Percentiles rank a stretch among this genome's conserved stretches.
phyloP scores from a whole-genome alignment of 2,888 invertebrate species.

The Agelastica alni region DNA sequence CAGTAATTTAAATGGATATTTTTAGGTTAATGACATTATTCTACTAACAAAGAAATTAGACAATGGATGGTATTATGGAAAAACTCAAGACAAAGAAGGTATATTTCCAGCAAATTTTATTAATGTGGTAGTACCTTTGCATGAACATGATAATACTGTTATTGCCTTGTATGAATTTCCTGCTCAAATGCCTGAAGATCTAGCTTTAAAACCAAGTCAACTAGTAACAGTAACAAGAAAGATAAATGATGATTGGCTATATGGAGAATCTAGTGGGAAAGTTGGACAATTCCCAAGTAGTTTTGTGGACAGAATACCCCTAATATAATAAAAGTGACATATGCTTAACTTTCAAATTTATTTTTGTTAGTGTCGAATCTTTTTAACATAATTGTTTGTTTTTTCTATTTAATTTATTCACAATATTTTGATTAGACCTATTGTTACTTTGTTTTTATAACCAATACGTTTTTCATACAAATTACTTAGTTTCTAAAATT shows the following conservation, averaged over 20 bases:
- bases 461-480: too few species aligned
- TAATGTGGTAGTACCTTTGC: conserved; percentile 73
- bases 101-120: conserved; percentile 84
- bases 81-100: conserved; percentile 67
- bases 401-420: too few species aligned
- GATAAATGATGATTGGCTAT: conserved; percentile 79
- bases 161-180: conserved; percentile 76
- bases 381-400: too few species aligned
- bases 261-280: conserved; percentile 69
- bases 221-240: conserved; percentile 67
- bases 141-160: conserved; percentile 57
- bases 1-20: conserved; percentile 29
- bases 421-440: too few species aligned
- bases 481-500: too few species aligned
- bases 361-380: too few species aligned
- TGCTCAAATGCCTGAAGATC: conserved; percentile 56
- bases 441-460: too few species aligned
- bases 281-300: conserved; percentile 80
- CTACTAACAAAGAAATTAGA: conserved; percentile 72
- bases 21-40: conserved; percentile 74
- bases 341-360: too few species aligned
- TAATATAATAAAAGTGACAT: too few species aligned
- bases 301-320: conserved; percentile 62
- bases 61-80: conserved; percentile 80
- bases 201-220: conserved; percentile 51